Evolutionary conservation across 2,888 invertebrate genomes (phyloP).

Genomic region (Hyles lineata): DNA sequence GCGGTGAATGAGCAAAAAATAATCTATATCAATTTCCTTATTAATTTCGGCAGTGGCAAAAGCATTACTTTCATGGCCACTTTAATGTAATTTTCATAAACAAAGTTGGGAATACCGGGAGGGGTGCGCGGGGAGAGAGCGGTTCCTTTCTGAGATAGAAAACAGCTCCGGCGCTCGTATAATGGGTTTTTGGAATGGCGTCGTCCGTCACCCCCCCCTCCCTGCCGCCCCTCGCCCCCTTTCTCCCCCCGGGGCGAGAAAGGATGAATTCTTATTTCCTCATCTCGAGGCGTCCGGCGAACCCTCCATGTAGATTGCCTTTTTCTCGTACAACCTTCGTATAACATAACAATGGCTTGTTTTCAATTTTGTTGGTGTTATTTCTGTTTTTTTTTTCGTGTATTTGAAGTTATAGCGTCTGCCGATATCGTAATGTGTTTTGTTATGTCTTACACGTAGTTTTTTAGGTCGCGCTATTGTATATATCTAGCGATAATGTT

Average conservation of each 20-base stretch:
- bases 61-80: constrained; percentile 84
- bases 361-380: constrained; percentile 80
- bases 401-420: constrained; percentile 15
- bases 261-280: constrained; percentile 86
- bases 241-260: constrained; percentile 73
- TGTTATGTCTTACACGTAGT: constrained; percentile 20
- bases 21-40: constrained; percentile 83
- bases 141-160: constrained; percentile 83
- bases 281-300: constrained; percentile 82
- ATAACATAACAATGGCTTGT: constrained; percentile 84
- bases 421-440: constrained; percentile 19
- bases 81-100: constrained; percentile 85
- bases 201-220: constrained; percentile 87
- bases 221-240: constrained; percentile 63
- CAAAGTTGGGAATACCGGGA: constrained; percentile 81
- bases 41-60: constrained; percentile 83
- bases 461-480: neutral
- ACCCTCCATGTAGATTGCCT: constrained; percentile 84
- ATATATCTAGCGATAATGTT: neutral
- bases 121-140: constrained; percentile 56
- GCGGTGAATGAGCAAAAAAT: constrained; percentile 49
- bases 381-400: constrained; percentile 55
- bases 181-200: constrained; percentile 90
- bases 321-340: constrained; percentile 79
- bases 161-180: constrained; percentile 88